A percentile compares a stretch with the other conserved stretches of the same genome.
Evolutionary conservation across 2,113 vertebrate species (phyloP).

Genomic region (Addax nasomaculatus): DNA sequence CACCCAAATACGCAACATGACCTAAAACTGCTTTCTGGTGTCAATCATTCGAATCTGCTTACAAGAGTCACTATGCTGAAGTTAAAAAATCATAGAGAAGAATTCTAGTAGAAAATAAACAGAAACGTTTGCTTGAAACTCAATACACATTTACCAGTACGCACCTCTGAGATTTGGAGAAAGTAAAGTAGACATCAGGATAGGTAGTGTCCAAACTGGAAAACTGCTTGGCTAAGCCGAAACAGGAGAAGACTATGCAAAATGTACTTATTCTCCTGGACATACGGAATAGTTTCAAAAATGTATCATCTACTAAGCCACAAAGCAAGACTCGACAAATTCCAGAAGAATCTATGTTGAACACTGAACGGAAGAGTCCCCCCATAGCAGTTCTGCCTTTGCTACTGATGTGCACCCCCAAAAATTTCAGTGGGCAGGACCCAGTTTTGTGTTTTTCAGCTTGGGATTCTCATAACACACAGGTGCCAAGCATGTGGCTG

Average conservation of each 20-base stretch:
- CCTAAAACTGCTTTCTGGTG: background rate
- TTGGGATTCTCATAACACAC: background rate
- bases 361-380: background rate
- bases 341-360: background rate
- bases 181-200: background rate
- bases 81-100: background rate
- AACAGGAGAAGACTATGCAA: background rate
- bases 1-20: background rate
- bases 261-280: background rate
- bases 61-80: background rate
- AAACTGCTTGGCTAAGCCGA: background rate
- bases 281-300: background rate
- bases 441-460: background rate
- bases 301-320: background rate
- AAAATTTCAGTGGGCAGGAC: background rate
- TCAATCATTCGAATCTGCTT: background rate
- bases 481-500: background rate
- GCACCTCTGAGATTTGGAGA: background rate
- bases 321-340: background rate
- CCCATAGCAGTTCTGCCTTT: background rate
- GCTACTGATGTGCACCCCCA: background rate
- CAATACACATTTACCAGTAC: accelerated
- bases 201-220: background rate
- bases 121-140: background rate
- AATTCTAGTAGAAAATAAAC: background rate